Conservation (phyloP, 2,888 invertebrate species). For the Antheraea yamamai region DNA sequence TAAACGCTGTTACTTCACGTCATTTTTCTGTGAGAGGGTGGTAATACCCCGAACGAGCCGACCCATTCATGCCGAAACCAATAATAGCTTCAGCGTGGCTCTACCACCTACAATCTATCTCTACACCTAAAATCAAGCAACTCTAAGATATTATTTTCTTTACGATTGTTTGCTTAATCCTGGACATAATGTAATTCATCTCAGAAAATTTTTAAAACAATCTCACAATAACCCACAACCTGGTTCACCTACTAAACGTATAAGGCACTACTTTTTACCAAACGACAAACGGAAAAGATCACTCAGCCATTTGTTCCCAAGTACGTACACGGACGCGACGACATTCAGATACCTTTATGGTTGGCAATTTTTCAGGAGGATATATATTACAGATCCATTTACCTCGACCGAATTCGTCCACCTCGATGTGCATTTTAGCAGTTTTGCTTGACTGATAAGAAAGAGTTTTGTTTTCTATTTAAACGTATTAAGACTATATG, state of each 20-base stretch:
- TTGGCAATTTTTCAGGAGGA: slow-evolving; percentile 67
- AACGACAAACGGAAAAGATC: slow-evolving; percentile 63
- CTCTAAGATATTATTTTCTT: no score
- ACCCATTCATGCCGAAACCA: no score
- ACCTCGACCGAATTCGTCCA: slow-evolving; percentile 6
- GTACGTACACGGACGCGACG: slow-evolving; percentile 25
- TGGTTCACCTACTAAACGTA: slow-evolving; percentile 1
- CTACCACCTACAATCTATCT: no score
- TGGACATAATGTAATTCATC: neutral
- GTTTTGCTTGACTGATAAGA: neutral
- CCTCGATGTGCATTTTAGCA: no score
- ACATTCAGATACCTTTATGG: slow-evolving; percentile 61
- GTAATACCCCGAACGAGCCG: no score
- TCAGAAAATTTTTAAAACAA: neutral
- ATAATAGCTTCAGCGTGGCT: no score
- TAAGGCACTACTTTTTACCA: slow-evolving; percentile 39
- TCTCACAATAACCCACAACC: neutral
- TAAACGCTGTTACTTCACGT: no score
- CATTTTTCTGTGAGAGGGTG: no score
- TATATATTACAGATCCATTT: slow-evolving; percentile 50
- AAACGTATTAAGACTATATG: neutral
- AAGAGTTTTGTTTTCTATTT: neutral
- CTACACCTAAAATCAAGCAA: no score
- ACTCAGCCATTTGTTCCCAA: slow-evolving; percentile 54
- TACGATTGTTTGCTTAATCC: neutral